phyloP scores from a whole-genome alignment of 2,888 invertebrate genomes.

The Hyles lineata region DNA sequence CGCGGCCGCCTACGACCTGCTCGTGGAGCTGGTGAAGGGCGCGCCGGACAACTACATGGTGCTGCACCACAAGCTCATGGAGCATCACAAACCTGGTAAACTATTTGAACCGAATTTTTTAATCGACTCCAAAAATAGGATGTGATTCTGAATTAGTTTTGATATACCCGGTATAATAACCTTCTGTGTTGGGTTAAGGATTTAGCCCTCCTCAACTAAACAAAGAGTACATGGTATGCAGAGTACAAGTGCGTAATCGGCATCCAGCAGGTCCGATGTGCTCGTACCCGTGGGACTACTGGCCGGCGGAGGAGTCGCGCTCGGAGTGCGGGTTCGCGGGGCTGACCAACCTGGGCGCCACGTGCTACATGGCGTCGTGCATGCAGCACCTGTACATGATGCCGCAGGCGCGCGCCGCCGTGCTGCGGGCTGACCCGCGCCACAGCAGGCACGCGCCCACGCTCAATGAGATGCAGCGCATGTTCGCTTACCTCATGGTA shows the following conservation, averaged over 20 bases:
- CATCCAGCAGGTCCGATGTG: slow-evolving; percentile 87
- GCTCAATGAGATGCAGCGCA: slow-evolving; percentile 94
- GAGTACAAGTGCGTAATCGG: too few relatives aligned
- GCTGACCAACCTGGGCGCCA: slow-evolving; percentile 96
- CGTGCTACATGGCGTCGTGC: slow-evolving; percentile 98
- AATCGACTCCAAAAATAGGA: too few relatives aligned
- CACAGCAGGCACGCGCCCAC: slow-evolving; percentile 93
- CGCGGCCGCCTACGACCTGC: slow-evolving; percentile 95
- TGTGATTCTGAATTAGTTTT: slow-evolving; percentile 26
- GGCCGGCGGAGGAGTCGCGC: slow-evolving; percentile 98
- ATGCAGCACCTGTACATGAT: slow-evolving; percentile 99
- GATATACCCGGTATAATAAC: too few relatives aligned
- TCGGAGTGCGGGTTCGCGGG: slow-evolving; percentile 98
- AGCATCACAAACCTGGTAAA: slow-evolving; percentile 92
- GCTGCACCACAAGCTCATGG: slow-evolving; percentile 92
- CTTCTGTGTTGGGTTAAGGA: too few relatives aligned
- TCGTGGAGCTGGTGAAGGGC: slow-evolving; percentile 94
- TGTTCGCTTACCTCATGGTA: slow-evolving; percentile 96
- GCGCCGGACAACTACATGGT: slow-evolving; percentile 94
- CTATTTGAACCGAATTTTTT: too few relatives aligned
- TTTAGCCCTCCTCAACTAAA: too few relatives aligned
- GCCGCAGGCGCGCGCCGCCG: slow-evolving; percentile 95
- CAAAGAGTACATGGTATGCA: too few relatives aligned
- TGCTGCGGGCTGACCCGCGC: slow-evolving; percentile 90
- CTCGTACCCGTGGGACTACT: slow-evolving; percentile 98